Conservation (phyloP, 2,797 vertebrate genomes). For the Coregonus ussuriensis region DNA sequence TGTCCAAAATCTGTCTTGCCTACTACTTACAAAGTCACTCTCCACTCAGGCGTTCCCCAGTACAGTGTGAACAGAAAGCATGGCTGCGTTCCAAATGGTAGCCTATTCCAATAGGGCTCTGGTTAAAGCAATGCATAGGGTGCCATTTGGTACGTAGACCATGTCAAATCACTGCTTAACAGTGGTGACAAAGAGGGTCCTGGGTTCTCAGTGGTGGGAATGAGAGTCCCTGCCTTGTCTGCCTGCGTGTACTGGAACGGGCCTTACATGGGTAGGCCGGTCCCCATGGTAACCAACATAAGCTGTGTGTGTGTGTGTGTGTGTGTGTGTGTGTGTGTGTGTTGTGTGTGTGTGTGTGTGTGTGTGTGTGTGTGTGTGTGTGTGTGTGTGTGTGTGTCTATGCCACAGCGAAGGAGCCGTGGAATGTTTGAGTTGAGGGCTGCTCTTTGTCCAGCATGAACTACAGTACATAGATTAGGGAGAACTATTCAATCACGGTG, state of each 20-base stretch:
- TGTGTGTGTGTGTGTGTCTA: not conserved
- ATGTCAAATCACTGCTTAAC: constrained; percentile 15
- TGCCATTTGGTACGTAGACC: too few species aligned
- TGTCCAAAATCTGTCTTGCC: too few species aligned
- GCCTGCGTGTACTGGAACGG: constrained; percentile 6
- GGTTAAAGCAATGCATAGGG: too few species aligned
- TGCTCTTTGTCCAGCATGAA: not conserved
- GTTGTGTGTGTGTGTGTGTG: constrained; percentile 13
- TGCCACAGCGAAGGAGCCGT: not conserved
- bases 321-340: not conserved
- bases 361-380: not conserved
- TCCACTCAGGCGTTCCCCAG: not conserved
- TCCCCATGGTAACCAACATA: constrained; percentile 20
- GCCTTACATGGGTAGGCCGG: not conserved
- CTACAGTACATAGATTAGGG: not conserved
- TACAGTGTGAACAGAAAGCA: constrained; percentile 13
- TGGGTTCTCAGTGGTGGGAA: constrained; percentile 16
- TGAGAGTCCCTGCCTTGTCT: constrained; percentile 13
- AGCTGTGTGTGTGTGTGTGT: constrained; percentile 7
- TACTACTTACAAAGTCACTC: too few species aligned
- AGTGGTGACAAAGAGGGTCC: constrained; percentile 18
- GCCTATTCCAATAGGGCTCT: too few species aligned
- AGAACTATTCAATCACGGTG: not conserved
- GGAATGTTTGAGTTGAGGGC: not conserved
- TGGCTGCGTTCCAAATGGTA: fast-evolving